Evolutionary conservation across 2,888 invertebrate species (phyloP).

Genomic region (Mylabris sibirica): DNA sequence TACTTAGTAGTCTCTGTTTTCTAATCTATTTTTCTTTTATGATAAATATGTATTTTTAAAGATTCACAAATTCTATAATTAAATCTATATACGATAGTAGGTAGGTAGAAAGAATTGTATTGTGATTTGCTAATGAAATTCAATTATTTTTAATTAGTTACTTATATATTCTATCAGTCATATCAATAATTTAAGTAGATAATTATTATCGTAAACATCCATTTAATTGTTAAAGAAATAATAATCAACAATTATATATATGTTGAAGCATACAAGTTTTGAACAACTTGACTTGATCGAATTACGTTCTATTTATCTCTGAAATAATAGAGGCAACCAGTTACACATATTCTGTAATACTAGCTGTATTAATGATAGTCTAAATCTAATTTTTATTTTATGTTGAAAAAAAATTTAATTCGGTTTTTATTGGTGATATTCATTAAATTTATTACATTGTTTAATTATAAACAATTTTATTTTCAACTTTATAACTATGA

Average conservation of each 20-base stretch:
- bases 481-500: constrained; percentile 7
- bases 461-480: constrained; percentile 12
- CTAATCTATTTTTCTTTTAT: not conserved
- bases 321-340: not conserved
- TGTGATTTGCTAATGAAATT: constrained; percentile 7
- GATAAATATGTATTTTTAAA: not conserved
- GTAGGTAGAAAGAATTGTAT: not conserved
- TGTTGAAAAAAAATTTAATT: too few species aligned
- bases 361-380: not conserved
- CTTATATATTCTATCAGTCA: not conserved
- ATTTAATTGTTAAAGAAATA: not conserved
- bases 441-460: not conserved
- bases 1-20: not conserved
- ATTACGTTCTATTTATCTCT: not conserved
- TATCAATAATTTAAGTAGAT: not conserved
- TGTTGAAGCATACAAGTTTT: not conserved
- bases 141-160: constrained; percentile 9
- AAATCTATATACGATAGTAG: not conserved
- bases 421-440: not conserved
- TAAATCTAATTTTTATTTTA: not conserved
- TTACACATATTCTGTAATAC: not conserved
- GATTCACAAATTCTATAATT: constrained; percentile 11
- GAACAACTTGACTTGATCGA: not conserved
- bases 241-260: not conserved
- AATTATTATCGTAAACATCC: not conserved